Evolutionary conservation across 2,888 invertebrate species (phyloP), one percentile per base, ranked within the genome.

Genomic region (Eurytoma californica): DNA sequence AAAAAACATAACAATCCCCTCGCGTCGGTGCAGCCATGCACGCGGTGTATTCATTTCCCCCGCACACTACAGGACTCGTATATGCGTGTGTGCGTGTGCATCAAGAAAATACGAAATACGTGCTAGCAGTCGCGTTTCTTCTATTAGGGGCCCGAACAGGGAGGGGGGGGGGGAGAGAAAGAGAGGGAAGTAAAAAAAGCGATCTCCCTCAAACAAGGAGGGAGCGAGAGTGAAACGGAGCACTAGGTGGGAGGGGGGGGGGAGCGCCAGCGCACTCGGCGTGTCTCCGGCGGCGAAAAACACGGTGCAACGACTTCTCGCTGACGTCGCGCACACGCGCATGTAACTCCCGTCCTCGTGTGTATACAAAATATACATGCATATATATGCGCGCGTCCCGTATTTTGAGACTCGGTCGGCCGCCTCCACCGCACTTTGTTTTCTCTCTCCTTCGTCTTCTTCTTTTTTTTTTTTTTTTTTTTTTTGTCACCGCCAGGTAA

Each of bases 331-430:
- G 39, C 39, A 39, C 39, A 39, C 39, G 39, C 39, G 24, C 24
- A 58, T 9, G n/a, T n/a, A n/a, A 58, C 58, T 58, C 58, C 12
- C 9, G 55, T 5, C 18, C 0, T 20, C 24, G 24, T 58, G 18
- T 58, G 24, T 58, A 58, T 7, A 57, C 16, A 57, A 12, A 20
- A 14, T 18, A 57, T 18, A 18, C 20, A 55, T 57, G 58, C n/a
- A 58, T 24, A 70, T n/a, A 47, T 28, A 55, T 7, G 20, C 53
- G 67, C 51, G 39, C n/a, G 53, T n/a, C 24, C 53, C 39, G 72
- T 72, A 72, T 72, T 72, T 72, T 72, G 72, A 63, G 72, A 72
- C 63, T 63, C 63, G 72, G 39, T 20, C 53, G 16, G 39, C 9
- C 20, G 24, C 24, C 60, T 24, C 24, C 24, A 14, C 13, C 24